phyloP scores from a whole-genome alignment of 2,113 vertebrate species.

The Notothenia coriiceps region DNA sequence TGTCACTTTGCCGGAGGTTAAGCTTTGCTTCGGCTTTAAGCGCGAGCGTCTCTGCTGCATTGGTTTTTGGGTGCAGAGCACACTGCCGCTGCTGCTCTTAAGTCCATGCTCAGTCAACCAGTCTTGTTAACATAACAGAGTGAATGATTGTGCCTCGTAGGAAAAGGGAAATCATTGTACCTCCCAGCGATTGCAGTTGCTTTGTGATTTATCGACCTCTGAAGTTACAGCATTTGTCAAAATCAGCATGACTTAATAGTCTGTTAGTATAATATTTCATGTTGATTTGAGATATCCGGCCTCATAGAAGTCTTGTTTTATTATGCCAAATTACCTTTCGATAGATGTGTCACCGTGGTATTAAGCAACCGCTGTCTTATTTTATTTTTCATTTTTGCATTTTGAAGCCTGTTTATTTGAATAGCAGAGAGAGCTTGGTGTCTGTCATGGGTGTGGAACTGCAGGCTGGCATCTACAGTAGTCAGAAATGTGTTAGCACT shows the following conservation, averaged over 20 bases:
- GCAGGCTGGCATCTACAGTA: conserved; percentile 50
- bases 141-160: conserved; percentile 66
- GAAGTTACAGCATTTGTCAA: conserved; percentile 70
- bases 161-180: conserved; percentile 60
- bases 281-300: conserved; percentile 47
- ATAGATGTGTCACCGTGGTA: conserved; percentile 33
- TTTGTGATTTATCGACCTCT: conserved; percentile 69
- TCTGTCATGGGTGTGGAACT: conserved; percentile 57
- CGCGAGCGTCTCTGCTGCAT: conserved; percentile 40
- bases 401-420: conserved; percentile 42
- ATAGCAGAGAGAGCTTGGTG: conserved; percentile 33
- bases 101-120: conserved; percentile 68
- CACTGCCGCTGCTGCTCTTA: conserved; percentile 48
- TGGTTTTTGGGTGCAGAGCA: conserved; percentile 26
- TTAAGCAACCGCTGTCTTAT: conserved; percentile 13
- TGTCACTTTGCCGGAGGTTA: conserved; percentile 70
- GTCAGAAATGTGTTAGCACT: conserved; percentile 47
- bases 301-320: conserved; percentile 41
- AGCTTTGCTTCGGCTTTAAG: conserved; percentile 54
- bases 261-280: conserved; percentile 37
- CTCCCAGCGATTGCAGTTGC: conserved; percentile 57
- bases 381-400: background rate
- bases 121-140: conserved; percentile 74
- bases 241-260: conserved; percentile 65
- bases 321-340: conserved; percentile 48